Conservation (phyloP, 2,113 vertebrate species). For the Trinectes maculatus region DNA sequence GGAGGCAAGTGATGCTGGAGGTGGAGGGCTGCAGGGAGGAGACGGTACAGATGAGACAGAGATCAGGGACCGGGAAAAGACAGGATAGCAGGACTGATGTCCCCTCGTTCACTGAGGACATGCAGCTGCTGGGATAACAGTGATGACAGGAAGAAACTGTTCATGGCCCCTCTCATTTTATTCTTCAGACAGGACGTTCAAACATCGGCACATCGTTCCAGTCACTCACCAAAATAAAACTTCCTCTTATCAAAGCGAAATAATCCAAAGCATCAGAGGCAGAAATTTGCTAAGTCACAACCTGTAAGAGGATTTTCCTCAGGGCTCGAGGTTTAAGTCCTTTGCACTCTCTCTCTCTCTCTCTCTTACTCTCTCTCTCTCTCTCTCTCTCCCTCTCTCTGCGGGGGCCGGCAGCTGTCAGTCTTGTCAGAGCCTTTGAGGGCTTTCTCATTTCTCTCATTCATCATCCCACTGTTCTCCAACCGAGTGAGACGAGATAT, state of each 20-base stretch:
- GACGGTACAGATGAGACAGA: constrained; percentile 12
- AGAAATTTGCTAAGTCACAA: neutral
- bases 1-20: constrained; percentile 40
- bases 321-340: no score
- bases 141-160: constrained; percentile 11
- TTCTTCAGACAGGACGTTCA: no score
- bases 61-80: neutral
- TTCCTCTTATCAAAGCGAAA: neutral
- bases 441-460: constrained; percentile 42
- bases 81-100: neutral
- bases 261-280: neutral
- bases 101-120: neutral
- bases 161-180: no score
- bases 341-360: neutral
- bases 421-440: constrained; percentile 25
- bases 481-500: constrained; percentile 32
- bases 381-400: neutral
- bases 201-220: no score
- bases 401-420: constrained; percentile 44
- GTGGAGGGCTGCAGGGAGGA: neutral
- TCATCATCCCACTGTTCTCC: constrained; percentile 20
- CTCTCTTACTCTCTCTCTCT: neutral
- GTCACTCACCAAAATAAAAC: neutral
- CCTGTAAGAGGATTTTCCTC: neutral
- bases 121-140: constrained; percentile 15